These are phyloP conservation scores for Malurus cyaneus DNA, from an alignment of 2,113 vertebrate genomes.

Conservation along the genomic window DNA sequence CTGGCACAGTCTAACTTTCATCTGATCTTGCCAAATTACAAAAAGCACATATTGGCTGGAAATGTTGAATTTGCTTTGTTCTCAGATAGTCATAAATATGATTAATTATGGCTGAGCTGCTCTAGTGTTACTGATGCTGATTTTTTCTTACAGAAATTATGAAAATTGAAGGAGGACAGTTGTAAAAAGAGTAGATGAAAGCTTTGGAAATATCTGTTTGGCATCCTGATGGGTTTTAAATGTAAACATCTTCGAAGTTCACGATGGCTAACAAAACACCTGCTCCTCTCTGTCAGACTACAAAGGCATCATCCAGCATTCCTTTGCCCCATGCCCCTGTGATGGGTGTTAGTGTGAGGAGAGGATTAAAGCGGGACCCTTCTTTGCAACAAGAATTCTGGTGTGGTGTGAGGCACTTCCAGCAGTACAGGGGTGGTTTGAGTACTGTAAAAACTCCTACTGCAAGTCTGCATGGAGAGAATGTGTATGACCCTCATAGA, in stretches of 20 bases:
- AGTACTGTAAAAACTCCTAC: not conserved
- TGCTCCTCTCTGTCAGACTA: not conserved
- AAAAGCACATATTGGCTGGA: not conserved
- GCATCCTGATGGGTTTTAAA: not conserved
- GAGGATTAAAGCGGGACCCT: not conserved
- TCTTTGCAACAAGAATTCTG: not conserved
- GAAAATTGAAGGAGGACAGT: not conserved
- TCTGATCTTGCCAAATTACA: not conserved
- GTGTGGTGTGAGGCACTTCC: not conserved
- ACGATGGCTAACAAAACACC: not conserved
- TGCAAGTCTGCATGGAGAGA: not conserved
- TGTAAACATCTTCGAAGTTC: not conserved
- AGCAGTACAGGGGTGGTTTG: not conserved
- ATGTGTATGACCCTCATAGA: not conserved
- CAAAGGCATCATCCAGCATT: rapidly evolving
- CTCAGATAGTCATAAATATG: not conserved
- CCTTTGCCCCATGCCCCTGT: rapidly evolving
- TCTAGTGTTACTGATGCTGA: not conserved
- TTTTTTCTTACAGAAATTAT: not conserved
- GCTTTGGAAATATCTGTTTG: not conserved
- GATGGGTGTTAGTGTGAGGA: not conserved
- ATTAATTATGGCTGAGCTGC: slow-evolving; percentile 11
- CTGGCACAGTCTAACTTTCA: not conserved
- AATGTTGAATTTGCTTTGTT: slow-evolving; percentile 3
- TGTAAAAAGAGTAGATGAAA: not conserved